Evolutionary conservation across 2,888 invertebrate species (phyloP).

Genomic region (Tipula helvola): DNA sequence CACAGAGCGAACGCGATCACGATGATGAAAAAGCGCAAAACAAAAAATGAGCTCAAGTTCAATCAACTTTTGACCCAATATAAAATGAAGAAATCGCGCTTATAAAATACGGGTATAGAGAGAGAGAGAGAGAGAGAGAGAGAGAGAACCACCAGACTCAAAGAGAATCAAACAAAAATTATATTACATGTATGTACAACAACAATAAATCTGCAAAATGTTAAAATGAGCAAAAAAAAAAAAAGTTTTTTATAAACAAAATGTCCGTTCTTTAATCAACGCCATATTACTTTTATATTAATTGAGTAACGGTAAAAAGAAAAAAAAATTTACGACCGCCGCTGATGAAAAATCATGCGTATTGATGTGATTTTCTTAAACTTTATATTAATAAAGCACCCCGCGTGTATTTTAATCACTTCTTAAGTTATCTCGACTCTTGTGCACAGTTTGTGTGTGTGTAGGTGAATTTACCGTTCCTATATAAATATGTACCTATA

Average conservation of each 20-base stretch:
- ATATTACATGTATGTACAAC: no score
- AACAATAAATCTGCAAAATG: background rate
- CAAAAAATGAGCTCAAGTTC: background rate
- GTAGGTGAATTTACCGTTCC: background rate
- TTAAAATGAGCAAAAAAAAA: background rate
- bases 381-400: background rate
- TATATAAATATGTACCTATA: background rate
- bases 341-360: background rate
- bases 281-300: background rate
- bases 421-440: background rate
- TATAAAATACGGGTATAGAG: no score
- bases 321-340: background rate
- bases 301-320: background rate
- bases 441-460: background rate
- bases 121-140: background rate
- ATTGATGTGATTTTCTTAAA: background rate
- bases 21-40: background rate
- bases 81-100: background rate
- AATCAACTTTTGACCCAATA: constrained; percentile 9
- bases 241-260: background rate
- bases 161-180: no score
- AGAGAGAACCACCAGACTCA: background rate
- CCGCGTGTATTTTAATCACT: background rate
- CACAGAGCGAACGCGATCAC: background rate
- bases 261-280: background rate